Evolutionary conservation across 2,888 invertebrate species (phyloP).

Genomic region (Apeira syringaria): DNA sequence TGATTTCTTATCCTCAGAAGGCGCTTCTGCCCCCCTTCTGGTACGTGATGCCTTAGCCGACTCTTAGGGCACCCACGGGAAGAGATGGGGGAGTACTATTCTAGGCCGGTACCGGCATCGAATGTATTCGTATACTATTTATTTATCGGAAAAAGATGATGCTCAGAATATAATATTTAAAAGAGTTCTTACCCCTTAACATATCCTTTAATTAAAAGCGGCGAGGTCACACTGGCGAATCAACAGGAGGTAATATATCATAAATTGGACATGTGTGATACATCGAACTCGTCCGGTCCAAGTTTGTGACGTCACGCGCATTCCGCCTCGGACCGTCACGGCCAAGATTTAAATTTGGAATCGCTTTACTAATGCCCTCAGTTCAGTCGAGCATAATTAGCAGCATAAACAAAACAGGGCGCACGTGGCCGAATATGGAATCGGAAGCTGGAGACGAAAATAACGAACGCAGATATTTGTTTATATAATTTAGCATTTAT

Average conservation of each 20-base stretch:
- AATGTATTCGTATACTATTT: no score
- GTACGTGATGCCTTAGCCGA: no score
- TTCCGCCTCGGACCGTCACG: conserved; percentile 57
- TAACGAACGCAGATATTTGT: conserved; percentile 33
- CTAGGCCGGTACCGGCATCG: no score
- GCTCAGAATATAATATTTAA: no score
- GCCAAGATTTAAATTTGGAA: conserved; percentile 75
- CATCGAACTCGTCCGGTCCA: conserved; percentile 30
- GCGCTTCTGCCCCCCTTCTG: no score
- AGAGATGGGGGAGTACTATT: no score
- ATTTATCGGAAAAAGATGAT: no score
- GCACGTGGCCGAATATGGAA: conserved; percentile 57
- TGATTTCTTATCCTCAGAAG: no score
- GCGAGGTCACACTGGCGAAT: conserved; percentile 34
- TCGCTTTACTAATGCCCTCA: conserved; percentile 52
- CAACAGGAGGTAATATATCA: conserved; percentile 49
- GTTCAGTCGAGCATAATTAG: conserved; percentile 54
- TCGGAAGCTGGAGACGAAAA: conserved; percentile 42
- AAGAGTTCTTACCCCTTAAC: no score
- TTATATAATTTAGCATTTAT: conserved; percentile 18
- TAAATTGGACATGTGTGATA: conserved; percentile 33
- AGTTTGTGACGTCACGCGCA: conserved; percentile 61
- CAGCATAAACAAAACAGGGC: conserved; percentile 50
- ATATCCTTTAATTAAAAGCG: conserved; percentile 14
- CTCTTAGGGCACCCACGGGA: no score